Evolutionary conservation across 2,888 invertebrate species (phyloP).

Genomic region (Frankliniella intonsa): DNA sequence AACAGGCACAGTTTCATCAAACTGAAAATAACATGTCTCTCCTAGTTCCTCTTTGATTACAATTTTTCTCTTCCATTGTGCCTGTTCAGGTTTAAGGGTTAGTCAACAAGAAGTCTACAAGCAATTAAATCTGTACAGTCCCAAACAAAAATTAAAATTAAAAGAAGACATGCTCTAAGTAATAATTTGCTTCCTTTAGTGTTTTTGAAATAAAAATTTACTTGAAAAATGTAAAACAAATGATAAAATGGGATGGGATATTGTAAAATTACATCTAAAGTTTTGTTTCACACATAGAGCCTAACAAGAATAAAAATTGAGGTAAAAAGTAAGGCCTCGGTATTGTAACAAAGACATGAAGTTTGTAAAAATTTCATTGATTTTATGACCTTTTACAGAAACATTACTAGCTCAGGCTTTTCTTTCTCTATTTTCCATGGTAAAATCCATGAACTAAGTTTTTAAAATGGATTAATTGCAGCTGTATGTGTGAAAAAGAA

Average conservation of each 20-base stretch:
- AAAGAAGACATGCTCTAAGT: slow-evolving; percentile 5
- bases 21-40: not conserved
- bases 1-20: not conserved
- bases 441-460: not conserved
- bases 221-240: not conserved
- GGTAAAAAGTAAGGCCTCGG: not conserved
- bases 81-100: not conserved
- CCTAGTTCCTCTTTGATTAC: not conserved
- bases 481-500: slow-evolving; percentile 18
- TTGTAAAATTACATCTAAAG: slow-evolving; percentile 5
- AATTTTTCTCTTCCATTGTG: not conserved
- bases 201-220: slow-evolving; percentile 20
- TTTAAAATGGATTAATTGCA: not conserved
- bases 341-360: too few species aligned
- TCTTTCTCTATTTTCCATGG: not conserved
- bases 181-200: slow-evolving; percentile 18
- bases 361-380: too few species aligned
- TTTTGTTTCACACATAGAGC: slow-evolving; percentile 20
- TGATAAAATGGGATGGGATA: not conserved
- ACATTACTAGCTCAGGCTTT: too few species aligned
- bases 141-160: not conserved
- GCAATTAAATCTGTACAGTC: slow-evolving; percentile 17
- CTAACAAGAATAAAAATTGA: not conserved
- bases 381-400: too few species aligned
- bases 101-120: not conserved